Conservation (phyloP, 2,888 invertebrate species). For the Bibio marci region DNA sequence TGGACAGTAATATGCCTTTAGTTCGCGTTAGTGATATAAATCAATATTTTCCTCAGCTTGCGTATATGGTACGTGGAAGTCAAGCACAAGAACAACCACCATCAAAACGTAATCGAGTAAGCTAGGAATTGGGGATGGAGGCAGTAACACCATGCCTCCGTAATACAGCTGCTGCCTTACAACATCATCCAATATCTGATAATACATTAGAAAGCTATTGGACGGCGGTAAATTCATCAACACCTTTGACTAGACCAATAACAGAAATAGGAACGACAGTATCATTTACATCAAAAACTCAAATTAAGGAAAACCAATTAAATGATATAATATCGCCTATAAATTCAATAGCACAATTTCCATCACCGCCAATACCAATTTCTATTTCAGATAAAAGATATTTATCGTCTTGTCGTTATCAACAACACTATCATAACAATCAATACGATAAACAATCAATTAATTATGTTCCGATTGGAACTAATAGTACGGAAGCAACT, state of each 20-base stretch:
- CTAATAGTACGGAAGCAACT: too few relatives aligned
- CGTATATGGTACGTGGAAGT: slow-evolving; percentile 51
- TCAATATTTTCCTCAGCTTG: slow-evolving; percentile 72
- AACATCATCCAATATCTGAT: neutral
- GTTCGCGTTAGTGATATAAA: slow-evolving; percentile 71
- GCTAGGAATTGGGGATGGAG: slow-evolving; percentile 33
- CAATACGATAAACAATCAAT: too few relatives aligned
- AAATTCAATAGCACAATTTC: neutral
- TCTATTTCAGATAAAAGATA: neutral
- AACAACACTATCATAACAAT: neutral
- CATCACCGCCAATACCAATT: neutral
- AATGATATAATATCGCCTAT: too few relatives aligned
- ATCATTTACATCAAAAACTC: too few relatives aligned
- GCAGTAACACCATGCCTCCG: slow-evolving; percentile 25
- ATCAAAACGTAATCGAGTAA: slow-evolving; percentile 26
- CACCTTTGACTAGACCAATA: too few relatives aligned
- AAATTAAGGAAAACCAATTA: too few relatives aligned
- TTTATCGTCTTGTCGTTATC: neutral
- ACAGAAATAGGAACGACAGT: too few relatives aligned
- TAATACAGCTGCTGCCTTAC: slow-evolving; percentile 10
- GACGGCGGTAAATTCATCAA: neutral
- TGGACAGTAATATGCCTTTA: slow-evolving; percentile 58
- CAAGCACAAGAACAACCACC: slow-evolving; percentile 26
- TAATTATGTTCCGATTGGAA: too few relatives aligned
- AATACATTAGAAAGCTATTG: neutral